phyloP scores from a whole-genome alignment of 2,797 vertebrate species.

The Masticophis lateralis region DNA sequence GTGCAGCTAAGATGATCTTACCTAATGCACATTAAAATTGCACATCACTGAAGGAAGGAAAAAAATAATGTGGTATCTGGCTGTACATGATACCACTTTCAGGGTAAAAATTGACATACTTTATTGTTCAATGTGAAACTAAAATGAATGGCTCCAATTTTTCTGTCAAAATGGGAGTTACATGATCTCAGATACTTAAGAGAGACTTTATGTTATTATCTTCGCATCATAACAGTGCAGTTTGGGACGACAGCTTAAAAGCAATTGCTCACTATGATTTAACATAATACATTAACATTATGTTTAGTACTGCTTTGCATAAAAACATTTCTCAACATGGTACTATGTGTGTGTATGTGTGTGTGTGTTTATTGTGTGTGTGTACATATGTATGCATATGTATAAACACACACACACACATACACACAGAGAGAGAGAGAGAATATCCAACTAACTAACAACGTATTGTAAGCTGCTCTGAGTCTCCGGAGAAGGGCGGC shows the following conservation, averaged over 20 bases:
- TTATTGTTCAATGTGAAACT: not conserved
- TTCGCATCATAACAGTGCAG: not conserved
- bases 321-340: not conserved
- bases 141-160: not conserved
- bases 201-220: not conserved
- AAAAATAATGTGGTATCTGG: not conserved
- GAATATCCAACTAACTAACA: not conserved
- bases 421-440: not conserved
- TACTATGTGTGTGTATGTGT: not conserved
- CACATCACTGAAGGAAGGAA: not conserved
- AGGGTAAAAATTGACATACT: slow-evolving; percentile 1
- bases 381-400: not conserved
- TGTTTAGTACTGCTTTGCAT: not conserved
- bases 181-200: not conserved
- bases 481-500: no score
- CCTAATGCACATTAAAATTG: slow-evolving; percentile 11
- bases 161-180: not conserved
- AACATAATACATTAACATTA: not conserved
- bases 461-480: no score
- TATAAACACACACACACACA: not conserved
- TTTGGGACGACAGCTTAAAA: not conserved
- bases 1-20: not conserved
- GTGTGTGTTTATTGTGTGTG: not conserved
- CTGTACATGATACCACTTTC: not conserved
- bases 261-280: not conserved